These are phyloP conservation scores for Xenopus laevis DNA, from an alignment of 2,113 vertebrate species.

Conservation along the genomic window DNA sequence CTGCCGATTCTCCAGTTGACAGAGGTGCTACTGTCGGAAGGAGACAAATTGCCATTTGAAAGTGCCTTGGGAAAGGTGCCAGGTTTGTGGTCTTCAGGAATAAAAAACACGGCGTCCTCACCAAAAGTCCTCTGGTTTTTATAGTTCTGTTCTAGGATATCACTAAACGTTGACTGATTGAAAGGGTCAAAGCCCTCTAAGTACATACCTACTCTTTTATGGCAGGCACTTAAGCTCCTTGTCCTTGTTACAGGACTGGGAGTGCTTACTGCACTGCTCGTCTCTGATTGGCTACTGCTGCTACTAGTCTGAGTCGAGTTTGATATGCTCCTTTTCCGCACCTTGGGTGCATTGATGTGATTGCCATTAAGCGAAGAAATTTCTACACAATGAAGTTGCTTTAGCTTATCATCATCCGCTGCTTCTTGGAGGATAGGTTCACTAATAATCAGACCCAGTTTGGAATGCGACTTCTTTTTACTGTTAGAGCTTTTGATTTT, in stretches of 20 bases:
- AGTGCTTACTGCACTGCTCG: constrained; percentile 87
- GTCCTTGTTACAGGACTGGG: constrained; percentile 89
- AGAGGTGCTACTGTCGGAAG: constrained; percentile 55
- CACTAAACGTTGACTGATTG: constrained; percentile 66
- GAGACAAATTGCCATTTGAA: constrained; percentile 72
- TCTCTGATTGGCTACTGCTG: constrained; percentile 87
- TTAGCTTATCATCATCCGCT: constrained; percentile 84
- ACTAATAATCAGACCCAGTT: constrained; percentile 84
- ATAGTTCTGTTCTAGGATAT: constrained; percentile 77
- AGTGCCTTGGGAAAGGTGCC: constrained; percentile 97
- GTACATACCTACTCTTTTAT: constrained; percentile 94
- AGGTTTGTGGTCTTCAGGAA: constrained; percentile 93
- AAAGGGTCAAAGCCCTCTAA: constrained; percentile 94
- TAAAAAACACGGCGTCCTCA: constrained; percentile 80
- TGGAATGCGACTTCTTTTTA: constrained; percentile 76
- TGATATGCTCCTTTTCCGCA: constrained; percentile 79
- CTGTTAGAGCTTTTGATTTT: constrained; percentile 78
- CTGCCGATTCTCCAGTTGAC: constrained; percentile 72
- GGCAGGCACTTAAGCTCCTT: constrained; percentile 81
- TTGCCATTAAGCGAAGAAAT: constrained; percentile 78
- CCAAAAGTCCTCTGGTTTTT: constrained; percentile 69
- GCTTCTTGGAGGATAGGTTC: constrained; percentile 88
- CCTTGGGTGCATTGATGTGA: constrained; percentile 72
- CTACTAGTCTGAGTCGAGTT: constrained; percentile 93
- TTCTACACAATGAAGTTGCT: constrained; percentile 88